Base-by-base conservation (phyloP, 2,888 invertebrate species). In the Ctena decussata region DNA sequence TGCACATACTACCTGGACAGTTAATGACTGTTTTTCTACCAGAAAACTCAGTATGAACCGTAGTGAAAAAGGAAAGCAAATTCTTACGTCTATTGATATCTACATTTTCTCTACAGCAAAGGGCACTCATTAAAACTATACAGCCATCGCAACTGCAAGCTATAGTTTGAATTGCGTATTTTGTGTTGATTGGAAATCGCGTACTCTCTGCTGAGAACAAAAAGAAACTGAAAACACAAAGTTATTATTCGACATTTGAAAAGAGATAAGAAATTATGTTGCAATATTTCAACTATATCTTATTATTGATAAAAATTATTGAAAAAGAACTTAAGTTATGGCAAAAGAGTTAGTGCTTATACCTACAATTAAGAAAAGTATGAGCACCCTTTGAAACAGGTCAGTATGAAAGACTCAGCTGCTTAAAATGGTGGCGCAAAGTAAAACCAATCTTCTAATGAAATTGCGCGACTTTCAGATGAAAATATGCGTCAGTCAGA, bases 1-100 rank as follows among this genome's bases (percentile, higher is more conserved):
- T 81, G 15, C 44, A 78, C 18, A 80, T 84, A 71, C 49, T 87
- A 49, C 87, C 87, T 30, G 74, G 70, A 35, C 78, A 87, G 79
- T 49, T 57, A 44, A 78, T 82, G 72, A 77, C 72, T n/a, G 80
- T 84, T 21, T 87, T 76, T 77, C 70, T 46, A 27, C 77, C 84
- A 3, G 82, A 73, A 32, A 57, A 73, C 27, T 30, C 53, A 49
- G 41, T 70, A 83, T 75, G 69, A 79, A 69, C 12, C 6, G 5
- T 69, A 11, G 27, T 30, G 6, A 69, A 69, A 65, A 70, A 70
- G 35, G 35, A 77, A n/a, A 18, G 49, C 3, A 5, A 32, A 27
- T 82, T 82, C 72, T 57, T 69, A 30, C 69, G 69, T 27, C 30
- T 69, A 27, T 30, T 69, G 32, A 15, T 69, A 69, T 27, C 69